Evolutionary conservation across 2,797 vertebrate genomes (phyloP), one percentile per base, ranked within the genome.

Genomic region (Pipistrellus nathusii): DNA sequence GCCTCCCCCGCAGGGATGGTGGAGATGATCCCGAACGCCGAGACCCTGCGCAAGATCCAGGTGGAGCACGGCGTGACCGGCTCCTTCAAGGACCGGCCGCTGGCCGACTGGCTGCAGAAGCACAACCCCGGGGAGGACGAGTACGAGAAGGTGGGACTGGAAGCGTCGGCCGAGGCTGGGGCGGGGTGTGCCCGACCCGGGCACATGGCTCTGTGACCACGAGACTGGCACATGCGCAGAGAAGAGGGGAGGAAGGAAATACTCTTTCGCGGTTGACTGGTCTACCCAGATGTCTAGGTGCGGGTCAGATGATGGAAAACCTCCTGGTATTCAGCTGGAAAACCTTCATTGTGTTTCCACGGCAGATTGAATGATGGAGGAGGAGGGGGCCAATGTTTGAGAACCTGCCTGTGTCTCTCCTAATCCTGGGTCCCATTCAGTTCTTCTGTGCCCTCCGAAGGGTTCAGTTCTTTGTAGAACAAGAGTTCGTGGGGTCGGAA

Each of bases 1-100:
- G 12, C 80, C 59, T 93, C 0, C 32, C 85, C 57, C 38, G 30
- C 97, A 99, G 99, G 99, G 27, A 99, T 99, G 99, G 99, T 99
- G 92, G 99, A 99, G 98, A 99, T 99, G 99, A 99, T 99, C 96
- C 99, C 99, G 89, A 99, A 99, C 0, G 99, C 99, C 0, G 99
- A 99, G 98, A 99, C 99, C 3, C 98, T 99, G 94, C 98, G 99
- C 94, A 99, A 99, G 97, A 99, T 99, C 98, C 99, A 99, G 98
- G 99, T 99, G 98, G 99, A 99, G 87, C 99, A 99, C 0, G 99
- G 99, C 0, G 99, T 99, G 92, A 99, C 99, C 0, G 99, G 99
- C 0, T 99, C 99, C 66, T 99, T 99, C 95, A 99, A 99, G 96
- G 99, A 99, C 96, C 98, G 99, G 2, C 99, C 99, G 0, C 97